Conservation (phyloP, 1,140 invertebrate species). For the Cydia pomonella region DNA sequence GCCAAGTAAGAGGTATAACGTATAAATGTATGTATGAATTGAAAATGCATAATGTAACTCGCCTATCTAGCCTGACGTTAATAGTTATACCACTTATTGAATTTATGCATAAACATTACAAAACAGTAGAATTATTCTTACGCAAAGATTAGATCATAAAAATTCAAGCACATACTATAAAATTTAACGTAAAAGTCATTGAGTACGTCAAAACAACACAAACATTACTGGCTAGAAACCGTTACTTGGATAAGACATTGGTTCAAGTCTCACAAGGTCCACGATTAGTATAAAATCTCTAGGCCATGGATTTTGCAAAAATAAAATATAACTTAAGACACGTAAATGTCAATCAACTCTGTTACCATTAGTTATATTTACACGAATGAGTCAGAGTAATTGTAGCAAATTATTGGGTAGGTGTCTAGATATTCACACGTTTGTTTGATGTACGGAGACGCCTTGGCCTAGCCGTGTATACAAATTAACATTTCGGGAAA, state of each 20-base stretch:
- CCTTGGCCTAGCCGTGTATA: not conserved
- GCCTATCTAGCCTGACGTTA: no score
- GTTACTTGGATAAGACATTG: constrained; percentile 29
- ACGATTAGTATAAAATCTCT: constrained; percentile 18
- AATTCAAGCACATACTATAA: not conserved
- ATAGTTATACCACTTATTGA: no score
- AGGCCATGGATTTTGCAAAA: constrained; percentile 26
- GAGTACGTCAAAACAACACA: constrained; percentile 7
- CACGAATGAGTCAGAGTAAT: constrained; percentile 10
- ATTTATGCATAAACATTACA: no score
- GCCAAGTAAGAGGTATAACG: no score
- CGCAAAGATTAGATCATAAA: no score
- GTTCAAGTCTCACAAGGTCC: constrained; percentile 27
- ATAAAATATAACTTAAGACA: constrained; percentile 14
- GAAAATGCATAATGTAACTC: no score
- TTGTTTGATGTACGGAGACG: not conserved
- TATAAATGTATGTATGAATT: no score
- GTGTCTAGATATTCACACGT: not conserved
- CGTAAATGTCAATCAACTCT: constrained; percentile 27
- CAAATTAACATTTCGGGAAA: not conserved
- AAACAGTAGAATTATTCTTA: no score
- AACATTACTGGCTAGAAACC: constrained; percentile 6
- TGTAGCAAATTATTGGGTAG: constrained; percentile 25
- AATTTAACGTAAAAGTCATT: not conserved
- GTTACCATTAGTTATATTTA: constrained; percentile 14